Base-by-base conservation (phyloP, 2,888 invertebrate species). In the Pemphredon lugubris region DNA sequence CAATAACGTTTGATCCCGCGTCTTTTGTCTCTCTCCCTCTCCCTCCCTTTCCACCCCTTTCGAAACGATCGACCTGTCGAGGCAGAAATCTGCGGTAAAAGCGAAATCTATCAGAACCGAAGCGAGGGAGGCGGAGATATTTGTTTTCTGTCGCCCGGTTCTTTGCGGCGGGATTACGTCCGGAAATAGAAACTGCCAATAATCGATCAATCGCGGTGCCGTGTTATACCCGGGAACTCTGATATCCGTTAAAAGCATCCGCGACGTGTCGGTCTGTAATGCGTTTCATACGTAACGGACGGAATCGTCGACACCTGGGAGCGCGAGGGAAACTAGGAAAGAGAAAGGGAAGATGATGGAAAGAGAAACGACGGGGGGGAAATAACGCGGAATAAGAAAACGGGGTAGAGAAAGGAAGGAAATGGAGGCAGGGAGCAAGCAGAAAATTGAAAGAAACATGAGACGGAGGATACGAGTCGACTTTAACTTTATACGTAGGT, bases 211-310 rank as follows among this genome's bases (percentile, higher is more conserved):
- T 70, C 76, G 45, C 34, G 58, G 40, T 42, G 48, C 50, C 32
- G 50, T 37, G 44, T 69, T 39, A 64, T 68, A 60, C 44, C 5
- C 45, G 57, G 44, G 34, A 50, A 60, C 63, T 53, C 60, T 64
- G 77, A 77, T 68, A 73, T 61, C 68, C 68, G 68, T 73, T 77
- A 73, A 77, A 76, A 59, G 58, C 69, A 69, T 73, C 53, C 67
- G 47, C 68, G 55, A 68, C 53, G 68, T 65, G 69, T 73, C 75
- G 42, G 68, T 34, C 57, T 42, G 64, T 77, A 76, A 77, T 69
- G 73, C 58, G 42, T 68, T 76, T 60, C 58, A 50, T 53, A 51
- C 65, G 55, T 77, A 77, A 77, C 65, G 47, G 64, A 61, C 61
- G 54, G 34, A 63, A 66, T 59, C 55, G 54, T 23, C 18, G 50